phyloP scores from a whole-genome alignment of 2,888 invertebrate genomes.

The Nebria salina region DNA sequence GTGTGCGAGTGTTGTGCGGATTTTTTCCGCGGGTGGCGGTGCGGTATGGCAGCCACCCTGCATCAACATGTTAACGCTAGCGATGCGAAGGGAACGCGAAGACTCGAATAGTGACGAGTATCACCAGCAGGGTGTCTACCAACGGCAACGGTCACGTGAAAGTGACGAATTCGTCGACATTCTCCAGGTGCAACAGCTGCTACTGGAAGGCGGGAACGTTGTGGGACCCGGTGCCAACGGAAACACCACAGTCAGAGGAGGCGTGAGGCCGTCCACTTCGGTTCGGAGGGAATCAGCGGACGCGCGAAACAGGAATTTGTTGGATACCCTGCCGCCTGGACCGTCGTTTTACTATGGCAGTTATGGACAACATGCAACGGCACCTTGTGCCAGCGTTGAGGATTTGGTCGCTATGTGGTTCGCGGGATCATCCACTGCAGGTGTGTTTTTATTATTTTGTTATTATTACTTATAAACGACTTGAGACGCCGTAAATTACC shows the following conservation, averaged over 20 bases:
- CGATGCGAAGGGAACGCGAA: constrained; percentile 80
- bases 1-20: constrained; percentile 61
- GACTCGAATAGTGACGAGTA: constrained; percentile 60
- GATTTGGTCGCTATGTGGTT: constrained; percentile 81
- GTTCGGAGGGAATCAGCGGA: constrained; percentile 21
- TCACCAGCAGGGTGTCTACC: constrained; percentile 55
- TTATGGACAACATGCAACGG: constrained; percentile 50
- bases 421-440: constrained; percentile 55
- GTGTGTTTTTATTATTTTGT: constrained; percentile 54
- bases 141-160: constrained; percentile 53
- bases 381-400: constrained; percentile 70
- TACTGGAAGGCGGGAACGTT: constrained; percentile 65
- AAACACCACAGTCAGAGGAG: constrained; percentile 55
- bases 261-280: constrained; percentile 48
- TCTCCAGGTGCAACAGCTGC: constrained; percentile 80
- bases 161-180: constrained; percentile 84
- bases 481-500: not conserved
- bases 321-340: constrained; percentile 60
- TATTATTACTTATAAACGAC: not conserved
- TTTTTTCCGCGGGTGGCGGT: constrained; percentile 49
- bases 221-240: constrained; percentile 50
- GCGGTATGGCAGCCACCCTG: constrained; percentile 64
- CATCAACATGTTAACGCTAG: constrained; percentile 66
- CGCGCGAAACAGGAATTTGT: constrained; percentile 52
- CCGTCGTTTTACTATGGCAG: constrained; percentile 55